Base-by-base conservation (phyloP, 2,113 vertebrate genomes). In the Ahaetulla prasina region DNA sequence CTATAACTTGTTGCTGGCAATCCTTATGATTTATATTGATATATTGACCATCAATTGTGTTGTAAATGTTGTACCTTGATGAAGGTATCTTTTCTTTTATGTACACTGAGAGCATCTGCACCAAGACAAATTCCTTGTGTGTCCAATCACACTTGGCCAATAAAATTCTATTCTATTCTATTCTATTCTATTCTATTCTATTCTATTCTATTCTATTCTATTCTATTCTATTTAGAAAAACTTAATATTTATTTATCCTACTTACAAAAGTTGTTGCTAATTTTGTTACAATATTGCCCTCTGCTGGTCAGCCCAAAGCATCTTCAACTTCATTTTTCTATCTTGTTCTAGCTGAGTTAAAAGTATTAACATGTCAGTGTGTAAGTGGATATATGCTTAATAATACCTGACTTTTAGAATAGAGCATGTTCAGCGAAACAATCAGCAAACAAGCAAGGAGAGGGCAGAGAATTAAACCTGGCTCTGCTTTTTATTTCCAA, bases 251-350 rank as follows among this genome's bases (percentile, higher is more conserved):
- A 43, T 39, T 25, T 85, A 74, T 35, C 63, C 63, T 50, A 35
- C 8, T n/a, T 52, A 35, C 85, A 49, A n/a, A 20, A n/a, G 49
- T n/a, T 47, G 35, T 80, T 52, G 7, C 22, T 50, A 90, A 86
- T 95, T 8, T 63, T 93, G 57, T 94, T 68, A 39, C 84, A 93
- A 95, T 89, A 96, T 94, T 92, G 94, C 80, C 93, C 91, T 95
- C 96, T 97, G 87, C 94, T 95, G 96, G 89, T 16, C 35, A 14
- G 3, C 74, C 74, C 3, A 3, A 53, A 35, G 20, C 43, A 89
- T 50, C 45, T 91, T 43, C 54, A 86, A 39, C 2, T 50, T 88
- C 88, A 43, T 4, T 30, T 52, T 85, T 4, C 86, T 52, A 3
- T 45, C 20, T 22, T 11, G 49, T 39, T 39, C 80, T 85, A 85